Conservation (phyloP, 2,888 invertebrate genomes). For the Thymelicus acteon region DNA sequence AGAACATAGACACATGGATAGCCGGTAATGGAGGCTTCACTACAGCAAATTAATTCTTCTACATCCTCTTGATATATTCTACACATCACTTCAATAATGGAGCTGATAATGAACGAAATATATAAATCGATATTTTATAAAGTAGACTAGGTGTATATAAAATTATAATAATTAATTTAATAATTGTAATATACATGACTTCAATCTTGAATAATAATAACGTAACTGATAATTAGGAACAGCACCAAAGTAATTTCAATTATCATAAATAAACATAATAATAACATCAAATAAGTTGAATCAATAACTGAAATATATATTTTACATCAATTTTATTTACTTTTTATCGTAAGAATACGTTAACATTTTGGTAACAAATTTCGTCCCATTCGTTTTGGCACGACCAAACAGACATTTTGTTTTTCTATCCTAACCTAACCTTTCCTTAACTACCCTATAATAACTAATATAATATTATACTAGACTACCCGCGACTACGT, state of each 20-base stretch:
- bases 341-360: constrained; percentile 3
- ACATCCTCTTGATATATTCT: not conserved
- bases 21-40: too few species aligned
- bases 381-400: constrained; percentile 20
- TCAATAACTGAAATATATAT: constrained; percentile 1
- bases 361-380: constrained; percentile 35
- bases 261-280: not conserved
- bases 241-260: constrained; percentile 42
- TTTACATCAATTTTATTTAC: constrained; percentile 16
- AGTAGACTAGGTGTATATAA: constrained; percentile 1
- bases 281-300: constrained; percentile 2
- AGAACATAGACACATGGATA: not conserved
- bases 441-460: constrained; percentile 2
- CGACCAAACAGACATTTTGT: constrained; percentile 17
- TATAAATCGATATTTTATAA: not conserved
- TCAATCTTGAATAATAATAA: constrained; percentile 3
- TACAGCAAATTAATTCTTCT: too few species aligned
- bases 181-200: constrained; percentile 1
- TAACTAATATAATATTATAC: not conserved
- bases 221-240: constrained; percentile 42
- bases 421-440: constrained; percentile 3
- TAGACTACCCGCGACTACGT: constrained; percentile 8
- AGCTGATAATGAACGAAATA: constrained; percentile 3
- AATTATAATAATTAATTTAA: not conserved
- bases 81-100: not conserved